A percentile compares a stretch with the other conserved stretches of the same genome.
phyloP scores from a whole-genome alignment of 2,888 invertebrate species.

The Agrypnus murinus region DNA sequence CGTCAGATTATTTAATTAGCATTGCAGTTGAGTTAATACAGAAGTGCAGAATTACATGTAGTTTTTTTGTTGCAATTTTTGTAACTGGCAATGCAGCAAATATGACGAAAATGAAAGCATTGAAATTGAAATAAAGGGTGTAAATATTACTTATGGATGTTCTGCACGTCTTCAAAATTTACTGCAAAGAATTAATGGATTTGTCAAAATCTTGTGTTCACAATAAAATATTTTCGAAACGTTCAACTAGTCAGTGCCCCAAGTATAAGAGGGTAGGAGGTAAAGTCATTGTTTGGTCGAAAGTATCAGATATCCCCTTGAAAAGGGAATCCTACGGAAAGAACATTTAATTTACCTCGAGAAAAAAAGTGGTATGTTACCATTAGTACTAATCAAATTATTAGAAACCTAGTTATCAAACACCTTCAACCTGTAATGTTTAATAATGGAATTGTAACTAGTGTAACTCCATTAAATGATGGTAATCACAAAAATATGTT shows the following conservation, averaged over 20 bases:
- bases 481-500: too few relatives aligned
- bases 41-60: conserved; percentile 26
- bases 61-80: conserved; percentile 40
- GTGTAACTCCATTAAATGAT: too few relatives aligned
- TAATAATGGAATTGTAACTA: too few relatives aligned
- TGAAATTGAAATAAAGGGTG: conserved; percentile 4
- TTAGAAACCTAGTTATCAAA: too few relatives aligned
- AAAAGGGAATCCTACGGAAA: too few relatives aligned
- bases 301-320: too few relatives aligned
- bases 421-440: too few relatives aligned
- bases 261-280: too few relatives aligned
- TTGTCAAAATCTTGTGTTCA: conserved; percentile 39
- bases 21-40: conserved; percentile 30
- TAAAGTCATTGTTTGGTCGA: too few relatives aligned
- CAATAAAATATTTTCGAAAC: conserved; percentile 47
- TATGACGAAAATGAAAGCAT: conserved; percentile 40
- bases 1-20: conserved; percentile 43
- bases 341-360: too few relatives aligned
- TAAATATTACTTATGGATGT: conserved; percentile 43
- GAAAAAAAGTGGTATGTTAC: too few relatives aligned
- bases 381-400: too few relatives aligned
- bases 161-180: conserved; percentile 47
- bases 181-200: conserved; percentile 45
- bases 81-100: conserved; percentile 47
- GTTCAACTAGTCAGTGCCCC: conserved; percentile 43